phyloP scores from a whole-genome alignment of 2,113 vertebrate genomes.

The Silurus meridionalis region DNA sequence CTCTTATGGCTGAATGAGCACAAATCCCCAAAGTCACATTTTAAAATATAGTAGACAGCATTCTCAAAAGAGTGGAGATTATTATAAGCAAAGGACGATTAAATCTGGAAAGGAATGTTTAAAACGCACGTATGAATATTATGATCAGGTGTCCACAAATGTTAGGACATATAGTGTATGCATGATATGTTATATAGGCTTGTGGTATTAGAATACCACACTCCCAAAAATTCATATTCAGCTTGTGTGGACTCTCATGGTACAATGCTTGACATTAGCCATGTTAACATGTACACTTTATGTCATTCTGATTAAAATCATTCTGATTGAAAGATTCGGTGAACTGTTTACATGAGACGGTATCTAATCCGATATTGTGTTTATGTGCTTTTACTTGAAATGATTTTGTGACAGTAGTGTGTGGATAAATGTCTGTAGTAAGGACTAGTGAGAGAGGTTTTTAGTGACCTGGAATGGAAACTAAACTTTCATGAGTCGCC shows the following conservation, averaged over 20 bases:
- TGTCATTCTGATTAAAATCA: too few species aligned
- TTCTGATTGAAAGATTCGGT: too few species aligned
- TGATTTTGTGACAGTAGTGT: too few species aligned
- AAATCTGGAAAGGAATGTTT: background rate
- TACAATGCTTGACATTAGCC: background rate
- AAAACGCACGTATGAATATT: background rate
- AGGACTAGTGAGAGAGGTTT: too few species aligned
- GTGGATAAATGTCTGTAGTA: too few species aligned
- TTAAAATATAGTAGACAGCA: background rate
- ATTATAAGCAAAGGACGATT: background rate
- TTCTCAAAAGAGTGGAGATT: background rate
- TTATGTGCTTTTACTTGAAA: too few species aligned
- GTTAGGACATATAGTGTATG: background rate
- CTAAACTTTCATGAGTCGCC: too few species aligned
- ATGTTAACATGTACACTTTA: too few species aligned
- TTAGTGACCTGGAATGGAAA: too few species aligned
- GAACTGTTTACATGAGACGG: too few species aligned
- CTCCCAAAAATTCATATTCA: background rate
- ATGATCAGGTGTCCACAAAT: background rate
- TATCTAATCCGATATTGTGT: too few species aligned
- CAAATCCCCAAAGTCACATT: background rate
- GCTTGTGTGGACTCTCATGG: background rate
- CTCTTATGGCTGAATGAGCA: background rate
- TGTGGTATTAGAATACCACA: too few species aligned
- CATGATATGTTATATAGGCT: background rate